Evolutionary conservation across 2,888 invertebrate species (phyloP), one percentile per base, ranked within the genome.

Genomic region (Sinhomidia bicolor): DNA sequence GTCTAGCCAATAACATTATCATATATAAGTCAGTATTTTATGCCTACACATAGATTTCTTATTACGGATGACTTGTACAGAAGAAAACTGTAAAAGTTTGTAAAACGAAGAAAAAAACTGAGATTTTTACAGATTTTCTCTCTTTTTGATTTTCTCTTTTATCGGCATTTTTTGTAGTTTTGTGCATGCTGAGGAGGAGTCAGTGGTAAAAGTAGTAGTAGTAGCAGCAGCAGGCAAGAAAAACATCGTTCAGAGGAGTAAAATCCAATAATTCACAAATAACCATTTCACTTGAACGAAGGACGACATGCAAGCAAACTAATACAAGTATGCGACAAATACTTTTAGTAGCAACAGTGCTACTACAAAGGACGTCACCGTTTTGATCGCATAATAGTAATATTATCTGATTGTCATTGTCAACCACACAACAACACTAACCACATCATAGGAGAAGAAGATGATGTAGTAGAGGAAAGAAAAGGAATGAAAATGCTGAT

Each of bases 401-500:
- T 12, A 17, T 51, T 51, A 51, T 51, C 47, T 23, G 47, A 74
- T 51, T 51, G 74, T 51, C 47, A 47, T 41, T 47, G 62, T 65
- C 65, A 65, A 36, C 32, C 65, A 23, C 65, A 32, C 65, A 36
- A 14, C 17, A 65, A 65, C 65, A 51, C 51, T 51, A 26, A 60
- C 26, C 26, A 26, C 60, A 60, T 26, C 26, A 60, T 23, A 14
- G 26, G 65, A 65, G 32, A 65, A 65, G 36, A 36, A 36, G n/a
- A n/a, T n/a, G n/a, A n/a, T n/a, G n/a, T n/a, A n/a, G n/a, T n/a
- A 23, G 20, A 23, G 23, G 54, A 26, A 41, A 76, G 76, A 17
- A n/a, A 54, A 32, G 32, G 20, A 44, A 12, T 17, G 41, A 71
- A 71, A 71, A 44, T 71, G 68, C 68, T 71, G 68, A 71, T 41